phyloP scores from a whole-genome alignment of 2,797 vertebrate genomes.

The Botia kubotai region DNA sequence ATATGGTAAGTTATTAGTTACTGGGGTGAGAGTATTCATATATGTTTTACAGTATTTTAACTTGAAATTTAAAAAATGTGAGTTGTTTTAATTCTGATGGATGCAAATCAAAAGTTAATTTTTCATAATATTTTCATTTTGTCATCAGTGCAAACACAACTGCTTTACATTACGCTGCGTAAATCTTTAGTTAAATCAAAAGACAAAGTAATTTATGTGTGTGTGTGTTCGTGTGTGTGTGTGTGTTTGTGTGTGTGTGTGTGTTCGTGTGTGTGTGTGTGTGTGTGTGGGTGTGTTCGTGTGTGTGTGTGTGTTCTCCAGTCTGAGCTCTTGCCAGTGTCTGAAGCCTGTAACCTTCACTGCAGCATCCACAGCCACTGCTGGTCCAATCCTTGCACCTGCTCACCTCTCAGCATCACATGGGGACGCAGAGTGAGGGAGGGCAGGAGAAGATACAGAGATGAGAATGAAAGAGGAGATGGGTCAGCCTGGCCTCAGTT shows the following conservation, averaged over 20 bases:
- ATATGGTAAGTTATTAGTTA: slow-evolving; percentile 33
- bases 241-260: too few species aligned
- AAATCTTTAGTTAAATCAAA: too few species aligned
- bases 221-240: slow-evolving; percentile 5
- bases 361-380: slow-evolving; percentile 45
- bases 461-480: slow-evolving; percentile 24
- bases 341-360: slow-evolving; percentile 55
- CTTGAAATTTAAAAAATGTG: neutral
- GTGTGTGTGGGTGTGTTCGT: neutral
- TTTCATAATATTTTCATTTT: neutral
- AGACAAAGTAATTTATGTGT: too few species aligned
- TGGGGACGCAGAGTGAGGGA: slow-evolving; percentile 15
- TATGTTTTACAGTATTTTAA: neutral
- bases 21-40: neutral
- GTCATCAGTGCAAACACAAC: neutral
- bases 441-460: neutral
- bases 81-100: neutral
- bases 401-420: slow-evolving; percentile 49
- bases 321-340: slow-evolving; percentile 37
- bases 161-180: neutral
- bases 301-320: slow-evolving; percentile 24
- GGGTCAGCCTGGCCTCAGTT: slow-evolving; percentile 51
- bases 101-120: neutral
- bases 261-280: too few species aligned
- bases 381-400: slow-evolving; percentile 43